These are phyloP conservation scores for Mesorhabditis sp. DNA, from an alignment of 2,888 invertebrate genomes.

Conservation along the genomic window DNA sequence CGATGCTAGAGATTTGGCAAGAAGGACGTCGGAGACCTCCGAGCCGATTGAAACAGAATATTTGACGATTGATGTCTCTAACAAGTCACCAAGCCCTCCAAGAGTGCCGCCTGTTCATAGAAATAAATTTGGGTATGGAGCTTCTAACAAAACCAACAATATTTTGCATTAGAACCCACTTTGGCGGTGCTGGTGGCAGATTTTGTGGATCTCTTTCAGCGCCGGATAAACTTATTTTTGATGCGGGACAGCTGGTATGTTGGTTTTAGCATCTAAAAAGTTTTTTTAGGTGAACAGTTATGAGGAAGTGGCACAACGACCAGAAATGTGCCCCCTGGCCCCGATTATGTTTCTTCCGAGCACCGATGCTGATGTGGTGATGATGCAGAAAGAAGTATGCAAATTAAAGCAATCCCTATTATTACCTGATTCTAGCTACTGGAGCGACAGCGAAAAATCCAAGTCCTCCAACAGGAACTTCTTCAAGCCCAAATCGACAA, in stretches of 20 bases:
- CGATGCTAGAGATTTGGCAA: no score
- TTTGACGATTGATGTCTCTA: no score
- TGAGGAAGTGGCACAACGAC: slow-evolving; percentile 5
- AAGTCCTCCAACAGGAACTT: slow-evolving; percentile 32
- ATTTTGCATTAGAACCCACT: neutral
- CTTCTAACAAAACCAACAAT: neutral
- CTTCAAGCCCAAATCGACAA: slow-evolving; percentile 24
- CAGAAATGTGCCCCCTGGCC: slow-evolving; percentile 21
- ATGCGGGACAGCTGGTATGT: neutral
- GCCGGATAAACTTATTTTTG: neutral
- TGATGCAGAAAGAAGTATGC: slow-evolving; percentile 38
- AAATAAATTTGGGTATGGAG: slow-evolving; percentile 5
- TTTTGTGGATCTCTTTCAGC: neutral
- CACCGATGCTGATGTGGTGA: slow-evolving; percentile 28
- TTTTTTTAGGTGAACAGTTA: neutral
- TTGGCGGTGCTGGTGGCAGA: neutral
- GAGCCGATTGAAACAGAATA: no score
- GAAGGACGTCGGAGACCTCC: no score
- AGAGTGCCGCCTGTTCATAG: neutral
- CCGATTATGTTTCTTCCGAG: slow-evolving; percentile 35
- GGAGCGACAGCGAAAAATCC: slow-evolving; percentile 28
- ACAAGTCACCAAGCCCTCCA: no score
- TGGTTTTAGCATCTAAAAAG: neutral
- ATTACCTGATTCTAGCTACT: slow-evolving; percentile 24
- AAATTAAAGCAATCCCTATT: slow-evolving; percentile 1